These are phyloP conservation scores for Musca domestica DNA, from an alignment of 1,140 invertebrate species.

Conservation along the genomic window DNA sequence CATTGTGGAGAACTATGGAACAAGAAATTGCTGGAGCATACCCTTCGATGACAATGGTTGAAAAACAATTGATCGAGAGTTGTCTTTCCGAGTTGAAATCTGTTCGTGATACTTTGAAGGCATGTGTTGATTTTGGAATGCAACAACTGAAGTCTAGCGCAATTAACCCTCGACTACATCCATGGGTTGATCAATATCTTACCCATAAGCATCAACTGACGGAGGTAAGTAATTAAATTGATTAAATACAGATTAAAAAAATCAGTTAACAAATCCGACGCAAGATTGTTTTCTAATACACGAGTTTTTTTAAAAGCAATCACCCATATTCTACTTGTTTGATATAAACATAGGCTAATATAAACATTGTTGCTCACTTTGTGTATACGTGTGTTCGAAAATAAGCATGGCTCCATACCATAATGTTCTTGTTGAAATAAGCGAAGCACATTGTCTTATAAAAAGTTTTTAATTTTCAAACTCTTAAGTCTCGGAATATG, in stretches of 20 bases:
- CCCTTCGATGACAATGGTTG: constrained; percentile 62
- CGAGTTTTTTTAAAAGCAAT: no score
- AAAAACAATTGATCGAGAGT: constrained; percentile 71
- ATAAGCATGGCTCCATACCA: no score
- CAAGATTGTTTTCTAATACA: no score
- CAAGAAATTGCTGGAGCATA: constrained; percentile 67
- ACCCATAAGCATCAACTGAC: constrained; percentile 76
- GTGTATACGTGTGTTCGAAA: no score
- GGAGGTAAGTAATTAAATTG: constrained; percentile 61
- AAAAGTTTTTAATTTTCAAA: no score
- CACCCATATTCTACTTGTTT: no score
- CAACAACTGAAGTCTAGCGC: constrained; percentile 78
- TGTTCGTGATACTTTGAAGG: constrained; percentile 72
- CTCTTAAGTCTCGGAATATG: no score
- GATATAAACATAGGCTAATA: no score
- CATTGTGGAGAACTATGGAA: constrained; percentile 70
- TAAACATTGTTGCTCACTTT: no score
- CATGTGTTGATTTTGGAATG: constrained; percentile 80
- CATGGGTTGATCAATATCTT: constrained; percentile 81
- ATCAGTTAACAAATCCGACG: no score
- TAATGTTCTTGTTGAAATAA: no score
- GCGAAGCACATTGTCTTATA: no score
- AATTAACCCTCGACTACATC: constrained; percentile 82
- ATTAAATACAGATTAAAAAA: background rate
- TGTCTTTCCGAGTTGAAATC: constrained; percentile 63